Percentiles rank a stretch among this genome's conserved stretches.
These are phyloP conservation scores for Julus scandinavius DNA, from an alignment of 2,888 invertebrate genomes.

Conservation along the genomic window DNA sequence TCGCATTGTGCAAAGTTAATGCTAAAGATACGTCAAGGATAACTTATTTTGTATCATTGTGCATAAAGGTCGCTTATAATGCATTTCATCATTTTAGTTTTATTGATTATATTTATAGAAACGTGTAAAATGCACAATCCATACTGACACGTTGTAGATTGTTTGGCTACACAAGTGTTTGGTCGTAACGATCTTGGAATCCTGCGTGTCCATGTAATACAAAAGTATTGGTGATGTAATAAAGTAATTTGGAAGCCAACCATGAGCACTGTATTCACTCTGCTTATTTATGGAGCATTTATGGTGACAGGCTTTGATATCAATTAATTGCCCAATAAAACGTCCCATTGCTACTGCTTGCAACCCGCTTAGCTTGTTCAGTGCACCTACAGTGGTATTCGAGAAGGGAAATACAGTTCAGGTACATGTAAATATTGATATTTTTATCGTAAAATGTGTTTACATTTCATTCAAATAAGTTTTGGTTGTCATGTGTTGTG, in stretches of 20 bases:
- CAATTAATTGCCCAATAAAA: conserved; percentile 32
- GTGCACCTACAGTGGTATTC: neutral
- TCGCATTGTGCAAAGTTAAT: too few relatives aligned
- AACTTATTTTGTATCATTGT: too few relatives aligned
- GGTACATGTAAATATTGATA: neutral
- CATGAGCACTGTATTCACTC: neutral
- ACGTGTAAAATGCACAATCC: too few relatives aligned
- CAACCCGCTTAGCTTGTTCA: conserved; percentile 4
- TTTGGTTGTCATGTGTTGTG: too few relatives aligned
- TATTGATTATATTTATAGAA: too few relatives aligned
- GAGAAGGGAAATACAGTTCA: neutral
- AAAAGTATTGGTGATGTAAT: neutral
- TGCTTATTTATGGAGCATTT: conserved; percentile 25
- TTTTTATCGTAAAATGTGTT: too few relatives aligned
- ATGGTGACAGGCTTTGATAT: conserved; percentile 16
- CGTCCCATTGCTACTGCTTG: conserved; percentile 30
- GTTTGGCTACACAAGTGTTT: neutral
- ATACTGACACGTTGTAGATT: neutral
- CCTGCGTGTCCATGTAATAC: neutral
- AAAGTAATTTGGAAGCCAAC: conserved; percentile 33
- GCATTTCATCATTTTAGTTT: too few relatives aligned
- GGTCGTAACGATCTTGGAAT: neutral
- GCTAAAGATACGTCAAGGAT: too few relatives aligned
- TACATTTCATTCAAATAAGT: too few relatives aligned
- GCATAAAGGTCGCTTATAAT: too few relatives aligned